Conservation (phyloP, 2,113 vertebrate genomes). For the Monarcha castaneiventris region DNA sequence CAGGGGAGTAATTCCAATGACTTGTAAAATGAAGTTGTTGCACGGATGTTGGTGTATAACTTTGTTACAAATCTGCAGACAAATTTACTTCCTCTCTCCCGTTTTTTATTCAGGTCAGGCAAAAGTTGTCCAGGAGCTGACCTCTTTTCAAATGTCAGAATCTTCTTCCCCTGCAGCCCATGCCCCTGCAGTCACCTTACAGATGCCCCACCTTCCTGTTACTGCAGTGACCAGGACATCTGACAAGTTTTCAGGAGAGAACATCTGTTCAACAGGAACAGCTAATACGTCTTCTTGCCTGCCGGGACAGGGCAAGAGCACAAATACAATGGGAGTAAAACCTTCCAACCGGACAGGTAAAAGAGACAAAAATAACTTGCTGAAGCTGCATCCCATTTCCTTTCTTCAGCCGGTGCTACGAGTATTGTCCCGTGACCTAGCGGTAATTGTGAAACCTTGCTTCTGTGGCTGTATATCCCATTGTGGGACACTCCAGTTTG, state of each 20-base stretch:
- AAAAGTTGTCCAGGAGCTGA: neutral
- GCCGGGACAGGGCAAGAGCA: slow-evolving; percentile 44
- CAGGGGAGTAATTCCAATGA: neutral
- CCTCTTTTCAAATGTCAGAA: neutral
- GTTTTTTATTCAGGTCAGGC: neutral
- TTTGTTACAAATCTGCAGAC: neutral
- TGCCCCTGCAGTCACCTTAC: slow-evolving; percentile 73
- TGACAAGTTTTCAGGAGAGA: slow-evolving; percentile 69
- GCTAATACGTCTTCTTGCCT: slow-evolving; percentile 58
- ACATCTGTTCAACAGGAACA: slow-evolving; percentile 56
- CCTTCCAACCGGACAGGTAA: slow-evolving; percentile 77
- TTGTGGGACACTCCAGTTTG: neutral
- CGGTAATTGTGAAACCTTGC: neutral
- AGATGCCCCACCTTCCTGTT: slow-evolving; percentile 83
- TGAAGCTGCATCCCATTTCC: neutral
- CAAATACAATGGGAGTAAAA: slow-evolving; percentile 65
- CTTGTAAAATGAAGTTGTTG: neutral
- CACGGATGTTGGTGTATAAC: neutral
- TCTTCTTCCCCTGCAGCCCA: slow-evolving; percentile 71
- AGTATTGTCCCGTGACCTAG: neutral
- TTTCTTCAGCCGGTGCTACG: neutral
- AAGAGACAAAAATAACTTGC: neutral
- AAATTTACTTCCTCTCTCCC: neutral
- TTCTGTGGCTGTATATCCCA: neutral
- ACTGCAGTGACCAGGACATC: slow-evolving; percentile 80